A percentile compares a stretch with the other conserved stretches of the same genome.
phyloP scores from a whole-genome alignment of 2,797 vertebrate species.

The Sebastes steindachneri region DNA sequence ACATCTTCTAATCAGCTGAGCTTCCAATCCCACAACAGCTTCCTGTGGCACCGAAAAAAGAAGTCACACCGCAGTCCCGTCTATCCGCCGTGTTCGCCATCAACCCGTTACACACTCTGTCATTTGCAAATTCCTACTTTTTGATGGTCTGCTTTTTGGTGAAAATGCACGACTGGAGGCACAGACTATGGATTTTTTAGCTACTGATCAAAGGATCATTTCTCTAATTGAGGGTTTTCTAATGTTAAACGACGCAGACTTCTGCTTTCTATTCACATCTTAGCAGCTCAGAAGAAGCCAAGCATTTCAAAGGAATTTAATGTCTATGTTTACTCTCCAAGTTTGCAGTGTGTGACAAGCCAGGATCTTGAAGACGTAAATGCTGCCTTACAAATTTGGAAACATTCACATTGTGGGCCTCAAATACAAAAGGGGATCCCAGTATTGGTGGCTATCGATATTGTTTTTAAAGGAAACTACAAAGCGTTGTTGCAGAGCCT shows the following conservation, averaged over 20 bases:
- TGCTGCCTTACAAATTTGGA: not conserved
- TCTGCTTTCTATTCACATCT: constrained; percentile 44
- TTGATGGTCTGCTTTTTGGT: constrained; percentile 49
- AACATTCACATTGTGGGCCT: not conserved
- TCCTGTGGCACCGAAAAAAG: constrained; percentile 66
- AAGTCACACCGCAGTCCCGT: constrained; percentile 36
- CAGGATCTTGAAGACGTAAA: not conserved
- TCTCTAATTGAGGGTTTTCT: constrained; percentile 56
- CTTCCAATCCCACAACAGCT: constrained; percentile 60
- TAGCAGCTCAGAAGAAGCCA: constrained; percentile 20
- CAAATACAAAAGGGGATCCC: not conserved
- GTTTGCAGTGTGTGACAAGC: not conserved
- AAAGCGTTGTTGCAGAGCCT: not conserved
- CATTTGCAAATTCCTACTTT: constrained; percentile 77
- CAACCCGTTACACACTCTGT: constrained; percentile 59
- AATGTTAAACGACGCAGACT: constrained; percentile 14
- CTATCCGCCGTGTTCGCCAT: constrained; percentile 43
- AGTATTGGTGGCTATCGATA: not conserved
- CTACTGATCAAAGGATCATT: constrained; percentile 58
- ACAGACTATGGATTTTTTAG: constrained; percentile 19
- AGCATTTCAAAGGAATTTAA: constrained; percentile 21
- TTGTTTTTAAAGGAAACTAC: not conserved
- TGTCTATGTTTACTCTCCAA: constrained; percentile 8
- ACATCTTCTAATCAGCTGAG: constrained; percentile 71
- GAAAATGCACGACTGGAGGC: constrained; percentile 30